Base-by-base conservation (phyloP, 2,888 invertebrate species). In the Cinara cedri region DNA sequence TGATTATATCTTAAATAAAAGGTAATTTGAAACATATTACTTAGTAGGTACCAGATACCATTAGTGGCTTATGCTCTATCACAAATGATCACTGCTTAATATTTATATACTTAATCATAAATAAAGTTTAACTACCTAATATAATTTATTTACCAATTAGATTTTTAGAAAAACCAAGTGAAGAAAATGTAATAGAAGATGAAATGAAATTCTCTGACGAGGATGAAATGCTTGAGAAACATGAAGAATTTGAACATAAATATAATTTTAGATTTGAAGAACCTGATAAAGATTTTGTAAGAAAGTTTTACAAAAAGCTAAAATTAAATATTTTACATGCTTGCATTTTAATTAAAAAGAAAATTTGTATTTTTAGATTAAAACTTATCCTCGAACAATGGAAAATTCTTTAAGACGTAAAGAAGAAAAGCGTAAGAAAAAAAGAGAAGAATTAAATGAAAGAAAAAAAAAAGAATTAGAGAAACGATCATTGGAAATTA, bases 251-350 rank as follows among this genome's bases (percentile, higher is more conserved):
- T 87, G 98, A 98, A 85, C 90, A 93, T 65, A 97, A 97, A 83
- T 98, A 93, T 86, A 98, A 98, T 88, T 97, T 96, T 86, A 89
- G 98, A 82, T 98, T 93, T 86, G 97, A 99, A 86, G 97, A 98
- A 86, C 98, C 82, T 1, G 83, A 83, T 68, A 81, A 82, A 72
- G 83, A 83, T 74, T 83, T 83, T 81, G 82, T 83, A 65, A 81
- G 82, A 81, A 54, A 19, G 4, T 51, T 24, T 46, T 34, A 62
- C 34, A 34, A 62, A 10, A 16, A 16, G 24, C 21, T 24, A 3
- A 16, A 65, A 65, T 21, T 8, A 26, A 21, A 26, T 57, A 57
- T 16, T 26, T 26, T 10, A 60, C 26, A 26, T 60, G 54, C n/a
- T 51, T 54, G 19, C n/a, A 9, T 8, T n/a, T n/a, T 54, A 1